Conservation (phyloP, 2,888 invertebrate species). For the Ochlodes sylvanus region DNA sequence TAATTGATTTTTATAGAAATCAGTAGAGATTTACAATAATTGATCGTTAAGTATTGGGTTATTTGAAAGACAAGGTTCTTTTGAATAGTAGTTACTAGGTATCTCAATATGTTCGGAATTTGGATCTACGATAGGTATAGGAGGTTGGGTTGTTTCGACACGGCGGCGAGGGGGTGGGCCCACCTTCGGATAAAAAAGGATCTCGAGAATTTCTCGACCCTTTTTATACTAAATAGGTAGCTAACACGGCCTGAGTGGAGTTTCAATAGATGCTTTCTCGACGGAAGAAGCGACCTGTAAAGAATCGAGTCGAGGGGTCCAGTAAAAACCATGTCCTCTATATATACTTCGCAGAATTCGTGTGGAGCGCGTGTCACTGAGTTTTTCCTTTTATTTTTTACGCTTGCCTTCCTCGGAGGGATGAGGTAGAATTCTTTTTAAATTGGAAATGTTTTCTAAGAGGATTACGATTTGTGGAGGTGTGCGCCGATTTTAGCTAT, state of each 20-base stretch:
- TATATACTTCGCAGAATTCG: conserved; percentile 52
- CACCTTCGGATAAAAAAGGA: conserved; percentile 80
- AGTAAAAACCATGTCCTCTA: conserved; percentile 62
- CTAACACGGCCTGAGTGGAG: conserved; percentile 85
- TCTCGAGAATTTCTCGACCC: conserved; percentile 81
- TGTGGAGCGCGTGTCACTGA: conserved; percentile 68
- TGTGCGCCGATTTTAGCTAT: conserved; percentile 67
- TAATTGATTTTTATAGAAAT: too few species aligned
- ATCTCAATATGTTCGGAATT: conserved; percentile 16
- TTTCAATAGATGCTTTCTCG: conserved; percentile 85
- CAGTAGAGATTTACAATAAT: too few species aligned
- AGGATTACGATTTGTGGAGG: conserved; percentile 84
- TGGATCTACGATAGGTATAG: conserved; percentile 12
- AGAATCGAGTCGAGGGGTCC: conserved; percentile 74
- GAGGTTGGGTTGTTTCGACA: conserved; percentile 37
- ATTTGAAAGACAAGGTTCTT: background rate
- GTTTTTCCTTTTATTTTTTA: conserved; percentile 83
- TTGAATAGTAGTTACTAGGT: conserved; percentile 1
- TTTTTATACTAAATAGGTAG: conserved; percentile 86
- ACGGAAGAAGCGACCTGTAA: conserved; percentile 83
- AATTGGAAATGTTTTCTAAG: conserved; percentile 86
- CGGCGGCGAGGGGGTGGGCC: conserved; percentile 54
- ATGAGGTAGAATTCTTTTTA: conserved; percentile 83
- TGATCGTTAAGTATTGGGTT: background rate
- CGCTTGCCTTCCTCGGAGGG: conserved; percentile 80